Evolutionary conservation across 2,113 vertebrate species (phyloP).

Genomic region (Megaceryle torquata): DNA sequence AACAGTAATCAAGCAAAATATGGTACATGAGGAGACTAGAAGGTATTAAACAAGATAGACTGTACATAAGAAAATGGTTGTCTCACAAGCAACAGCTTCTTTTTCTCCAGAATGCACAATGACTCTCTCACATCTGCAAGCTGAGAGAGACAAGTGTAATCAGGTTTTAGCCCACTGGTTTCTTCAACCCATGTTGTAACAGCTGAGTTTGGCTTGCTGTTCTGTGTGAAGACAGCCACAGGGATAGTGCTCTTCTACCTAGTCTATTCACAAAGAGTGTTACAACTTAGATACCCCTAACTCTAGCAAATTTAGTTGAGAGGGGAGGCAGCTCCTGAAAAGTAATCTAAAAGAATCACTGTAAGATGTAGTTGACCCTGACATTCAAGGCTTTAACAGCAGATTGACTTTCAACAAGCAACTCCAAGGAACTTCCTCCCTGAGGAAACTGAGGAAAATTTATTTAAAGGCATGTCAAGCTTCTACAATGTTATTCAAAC

Average conservation of each 20-base stretch:
- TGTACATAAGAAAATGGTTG: not conserved
- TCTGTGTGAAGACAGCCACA: not conserved
- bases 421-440: not conserved
- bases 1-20: not conserved
- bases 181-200: not conserved
- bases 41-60: not conserved
- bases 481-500: not conserved
- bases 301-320: not conserved
- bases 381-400: not conserved
- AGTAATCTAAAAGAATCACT: not conserved
- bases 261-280: not conserved
- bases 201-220: not conserved
- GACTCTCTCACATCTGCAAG: not conserved
- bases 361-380: not conserved
- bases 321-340: not conserved
- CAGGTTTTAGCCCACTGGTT: not conserved
- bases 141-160: not conserved
- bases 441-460: not conserved
- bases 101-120: not conserved
- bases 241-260: not conserved
- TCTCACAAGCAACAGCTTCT: not conserved
- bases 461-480: not conserved
- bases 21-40: not conserved
- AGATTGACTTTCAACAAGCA: not conserved
- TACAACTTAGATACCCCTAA: not conserved